Base-by-base conservation (phyloP, 2,888 invertebrate genomes). In the Xanthostigma xanthostigma region DNA sequence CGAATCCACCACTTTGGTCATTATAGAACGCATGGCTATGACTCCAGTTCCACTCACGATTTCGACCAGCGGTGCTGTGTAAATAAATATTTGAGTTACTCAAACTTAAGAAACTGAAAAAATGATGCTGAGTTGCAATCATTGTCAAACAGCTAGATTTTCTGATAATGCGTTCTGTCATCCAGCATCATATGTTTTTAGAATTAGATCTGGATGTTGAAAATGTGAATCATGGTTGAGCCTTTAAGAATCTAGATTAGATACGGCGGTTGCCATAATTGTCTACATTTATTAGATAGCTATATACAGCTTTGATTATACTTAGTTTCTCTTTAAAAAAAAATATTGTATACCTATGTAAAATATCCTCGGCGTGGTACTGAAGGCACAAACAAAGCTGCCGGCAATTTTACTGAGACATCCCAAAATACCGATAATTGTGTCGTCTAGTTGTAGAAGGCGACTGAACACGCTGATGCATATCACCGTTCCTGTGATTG, bases 331-430 rank as follows among this genome's bases (percentile, higher is more conserved):
- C 36, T 35, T 12, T 27, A 14, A 12, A 11, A 44, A 44, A 27
- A 3, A 6, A 5, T 3, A 27, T 27, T 44, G 41, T 54, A 56
- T 60, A 69, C 68, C 68, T 46, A 64, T 55, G 54, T 66, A 68
- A 54, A 69, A 59, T 49, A 64, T 57, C 9, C 57, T 49, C 11
- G 54, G 52, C 8, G 60, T 62, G 36, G 56, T 56, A 4, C 65
- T 65, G 34, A 65, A 59, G 5, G 63, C 63, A 44, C 64, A 64
- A 10, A 69, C 55, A n/a, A 68, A 54, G 50, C 65, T 67, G 27
- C 60, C 58, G n/a, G 63, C 53, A 36, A 70, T 65, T 59, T 69
- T 69, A 56, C 69, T 65, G 8, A 64, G 41, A 46, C 69, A 67
- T 2, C 68, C 63, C 34, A 67, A 48, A n/a, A 64, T 51, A 12